Evolutionary conservation across 2,888 invertebrate species (phyloP), one percentile per base, ranked within the genome.

Genomic region (Napeogenes inachia): DNA sequence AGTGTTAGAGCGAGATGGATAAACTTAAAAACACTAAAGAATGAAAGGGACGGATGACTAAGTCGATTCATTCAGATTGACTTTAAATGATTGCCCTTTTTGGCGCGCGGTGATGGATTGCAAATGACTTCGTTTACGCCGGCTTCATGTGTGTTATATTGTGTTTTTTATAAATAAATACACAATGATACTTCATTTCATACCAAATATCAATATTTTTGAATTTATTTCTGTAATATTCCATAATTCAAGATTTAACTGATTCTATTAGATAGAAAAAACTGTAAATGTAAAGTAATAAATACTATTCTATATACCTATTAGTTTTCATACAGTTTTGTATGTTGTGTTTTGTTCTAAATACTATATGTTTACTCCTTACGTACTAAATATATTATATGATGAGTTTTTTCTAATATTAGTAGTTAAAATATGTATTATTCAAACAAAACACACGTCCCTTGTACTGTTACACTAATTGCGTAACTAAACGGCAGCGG

Each of bases 61-160:
- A 65, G 67, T 71, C 76, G 75, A 79, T 84, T 85, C 85, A 87
- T 88, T 80, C 79, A 84, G 85, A 88, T 88, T 85, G 89, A 89
- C 89, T 91, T 89, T 89, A 88, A 90, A 88, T 85, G 85, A 88
- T 87, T 81, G 78, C 76, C 80, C 80, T 85, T 90, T 89, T 89
- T 84, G 82, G 81, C 71, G 77, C 77, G 71, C 79, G 78, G 81
- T 89, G 89, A 89, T 90, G 84, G 89, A 90, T 89, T 84, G 81
- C 84, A 81, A 84, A 84, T 85, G 78, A 80, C 79, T 85, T 63
- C 60, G 68, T 64, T 69, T 67, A 62, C 67, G 65, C 62, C 64
- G 61, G 63, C 60, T 58, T 64, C 67, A 60, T 62, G 62, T 64
- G 64, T 64, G 62, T 61, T 64, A 61, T 64, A 64, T 61, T 57